Percentiles rank a stretch among this genome's conserved stretches.
Conservation (phyloP, 2,888 invertebrate species). For the Cecidostiba fungosa region DNA sequence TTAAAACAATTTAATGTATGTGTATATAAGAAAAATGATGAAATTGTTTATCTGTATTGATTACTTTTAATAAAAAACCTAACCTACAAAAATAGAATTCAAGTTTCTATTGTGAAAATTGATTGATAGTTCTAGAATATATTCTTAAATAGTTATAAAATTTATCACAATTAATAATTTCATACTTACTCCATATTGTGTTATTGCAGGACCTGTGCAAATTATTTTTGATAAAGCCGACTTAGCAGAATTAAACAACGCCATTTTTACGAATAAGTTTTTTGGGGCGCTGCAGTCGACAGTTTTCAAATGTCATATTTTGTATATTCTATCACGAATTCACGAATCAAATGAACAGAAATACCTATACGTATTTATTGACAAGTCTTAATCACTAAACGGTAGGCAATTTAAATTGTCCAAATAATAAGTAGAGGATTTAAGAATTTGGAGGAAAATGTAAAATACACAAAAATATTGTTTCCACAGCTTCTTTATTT, state of each 20-base stretch:
- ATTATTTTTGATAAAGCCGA: constrained; percentile 66
- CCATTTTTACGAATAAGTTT: constrained; percentile 30
- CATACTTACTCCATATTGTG: constrained; percentile 67
- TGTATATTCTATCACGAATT: too few relatives aligned
- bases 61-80: neutral
- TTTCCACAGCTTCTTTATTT: constrained; percentile 76
- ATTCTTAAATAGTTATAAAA: neutral
- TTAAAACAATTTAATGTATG: neutral
- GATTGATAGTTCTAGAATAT: neutral
- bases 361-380: neutral
- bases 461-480: constrained; percentile 54
- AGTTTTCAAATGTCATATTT: neutral
- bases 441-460: constrained; percentile 5
- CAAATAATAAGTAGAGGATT: constrained; percentile 38
- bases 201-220: constrained; percentile 51
- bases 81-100: neutral
- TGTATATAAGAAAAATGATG: neutral
- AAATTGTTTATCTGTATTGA: neutral
- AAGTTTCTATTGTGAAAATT: neutral
- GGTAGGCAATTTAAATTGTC: constrained; percentile 10
- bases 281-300: constrained; percentile 27
- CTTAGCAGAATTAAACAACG: constrained; percentile 3
- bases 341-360: too few relatives aligned
- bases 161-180: constrained; percentile 39
- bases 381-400: too few relatives aligned